phyloP scores from a whole-genome alignment of 2,113 vertebrate species.

The Corythornis madagascariensis region DNA sequence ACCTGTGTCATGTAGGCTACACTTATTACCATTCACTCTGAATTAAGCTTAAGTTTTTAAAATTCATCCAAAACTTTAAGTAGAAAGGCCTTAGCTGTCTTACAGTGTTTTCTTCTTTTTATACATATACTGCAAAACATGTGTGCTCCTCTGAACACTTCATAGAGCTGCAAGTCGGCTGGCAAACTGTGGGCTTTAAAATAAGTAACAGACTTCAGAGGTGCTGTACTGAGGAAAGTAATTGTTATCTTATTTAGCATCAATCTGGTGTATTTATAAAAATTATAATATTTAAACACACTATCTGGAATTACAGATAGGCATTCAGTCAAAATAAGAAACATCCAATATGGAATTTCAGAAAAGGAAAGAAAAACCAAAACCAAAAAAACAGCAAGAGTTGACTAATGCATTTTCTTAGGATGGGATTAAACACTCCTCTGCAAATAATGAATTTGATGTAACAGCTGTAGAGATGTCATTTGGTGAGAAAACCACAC shows the following conservation, averaged over 20 bases:
- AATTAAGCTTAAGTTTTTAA: neutral
- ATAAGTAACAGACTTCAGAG: neutral
- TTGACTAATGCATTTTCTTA: neutral
- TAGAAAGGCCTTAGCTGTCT: neutral
- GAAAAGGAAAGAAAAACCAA: neutral
- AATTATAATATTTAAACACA: neutral
- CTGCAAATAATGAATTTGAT: neutral
- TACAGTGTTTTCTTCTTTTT: neutral
- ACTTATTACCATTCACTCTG: neutral
- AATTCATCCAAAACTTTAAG: neutral
- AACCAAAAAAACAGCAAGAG: neutral
- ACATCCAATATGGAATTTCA: neutral
- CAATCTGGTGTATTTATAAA: neutral
- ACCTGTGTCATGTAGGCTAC: neutral
- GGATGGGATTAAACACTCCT: neutral
- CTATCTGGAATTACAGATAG: neutral
- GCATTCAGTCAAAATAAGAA: neutral
- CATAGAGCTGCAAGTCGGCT: neutral
- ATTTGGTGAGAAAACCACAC: fast-evolving
- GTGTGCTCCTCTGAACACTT: neutral
- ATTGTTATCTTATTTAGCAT: neutral
- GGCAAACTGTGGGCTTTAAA: neutral
- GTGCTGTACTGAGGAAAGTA: neutral
- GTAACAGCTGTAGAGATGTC: neutral
- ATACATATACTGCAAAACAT: neutral